These are phyloP conservation scores for Rhingia rostrata DNA, from an alignment of 2,888 invertebrate genomes.

Conservation along the genomic window DNA sequence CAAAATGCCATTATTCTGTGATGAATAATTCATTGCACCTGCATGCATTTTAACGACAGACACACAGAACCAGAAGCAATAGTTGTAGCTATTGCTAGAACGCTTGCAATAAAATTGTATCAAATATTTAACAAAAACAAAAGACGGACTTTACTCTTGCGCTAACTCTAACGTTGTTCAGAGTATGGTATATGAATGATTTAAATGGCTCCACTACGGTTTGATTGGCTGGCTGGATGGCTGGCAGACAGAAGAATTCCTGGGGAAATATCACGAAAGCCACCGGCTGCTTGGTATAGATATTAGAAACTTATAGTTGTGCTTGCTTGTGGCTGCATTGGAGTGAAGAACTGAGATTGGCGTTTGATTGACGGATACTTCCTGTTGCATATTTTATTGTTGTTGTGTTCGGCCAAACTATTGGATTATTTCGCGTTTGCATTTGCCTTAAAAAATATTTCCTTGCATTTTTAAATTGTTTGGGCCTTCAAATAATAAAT, in stretches of 20 bases:
- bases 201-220: slow-evolving; percentile 52
- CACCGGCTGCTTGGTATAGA: slow-evolving; percentile 12
- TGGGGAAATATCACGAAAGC: slow-evolving; percentile 50
- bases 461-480: slow-evolving; percentile 1
- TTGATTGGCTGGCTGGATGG: slow-evolving; percentile 56
- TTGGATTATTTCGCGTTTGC: slow-evolving; percentile 36
- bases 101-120: slow-evolving; percentile 69
- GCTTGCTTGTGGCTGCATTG: slow-evolving; percentile 39
- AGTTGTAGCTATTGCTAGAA: slow-evolving; percentile 47
- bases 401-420: slow-evolving; percentile 41
- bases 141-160: slow-evolving; percentile 70
- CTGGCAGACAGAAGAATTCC: slow-evolving; percentile 45
- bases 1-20: slow-evolving; percentile 71
- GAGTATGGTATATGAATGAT: slow-evolving; percentile 63
- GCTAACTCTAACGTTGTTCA: slow-evolving; percentile 49
- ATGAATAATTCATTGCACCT: slow-evolving; percentile 73
- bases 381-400: slow-evolving; percentile 81
- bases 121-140: slow-evolving; percentile 72
- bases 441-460: slow-evolving; percentile 31
- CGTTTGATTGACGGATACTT: slow-evolving; percentile 82
- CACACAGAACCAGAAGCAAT: slow-evolving; percentile 61
- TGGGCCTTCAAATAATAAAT: slow-evolving; percentile 16
- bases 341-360: slow-evolving; percentile 78
- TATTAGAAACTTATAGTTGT: slow-evolving; percentile 48
- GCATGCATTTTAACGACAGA: slow-evolving; percentile 69